Evolutionary conservation across 2,888 invertebrate species (phyloP).

Genomic region (Lypha dubia): DNA sequence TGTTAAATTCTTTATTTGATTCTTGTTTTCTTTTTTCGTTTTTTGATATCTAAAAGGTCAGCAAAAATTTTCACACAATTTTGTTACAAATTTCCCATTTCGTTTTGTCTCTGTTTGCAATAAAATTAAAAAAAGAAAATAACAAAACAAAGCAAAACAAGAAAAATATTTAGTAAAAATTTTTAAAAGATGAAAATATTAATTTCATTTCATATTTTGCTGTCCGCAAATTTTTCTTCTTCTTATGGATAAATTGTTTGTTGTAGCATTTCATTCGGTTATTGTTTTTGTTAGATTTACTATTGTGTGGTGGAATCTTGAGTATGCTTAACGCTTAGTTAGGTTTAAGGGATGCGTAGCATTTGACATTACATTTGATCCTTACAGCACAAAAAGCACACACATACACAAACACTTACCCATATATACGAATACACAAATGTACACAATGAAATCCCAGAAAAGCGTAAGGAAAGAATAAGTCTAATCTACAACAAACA

Average conservation of each 20-base stretch:
- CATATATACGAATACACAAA: too few relatives aligned
- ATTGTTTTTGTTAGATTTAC: not conserved
- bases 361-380: conserved; percentile 70
- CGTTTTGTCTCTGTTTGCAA: not conserved
- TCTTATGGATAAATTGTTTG: conserved; percentile 34
- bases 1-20: not conserved
- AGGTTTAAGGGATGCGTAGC: conserved; percentile 70
- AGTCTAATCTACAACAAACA: conserved; percentile 40
- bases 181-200: conserved; percentile 15
- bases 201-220: conserved; percentile 46
- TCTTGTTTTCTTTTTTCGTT: not conserved
- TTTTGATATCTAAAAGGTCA: conserved; percentile 58
- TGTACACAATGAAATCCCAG: not conserved
- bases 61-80: conserved; percentile 26
- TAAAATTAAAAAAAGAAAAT: not conserved
- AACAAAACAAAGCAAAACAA: not conserved
- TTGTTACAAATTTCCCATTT: not conserved
- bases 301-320: conserved; percentile 69
- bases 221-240: conserved; percentile 22
- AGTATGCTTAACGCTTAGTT: conserved; percentile 73
- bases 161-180: not conserved
- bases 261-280: conserved; percentile 23
- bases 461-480: conserved; percentile 13
- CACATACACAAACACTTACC: not conserved
- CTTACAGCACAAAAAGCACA: not conserved